A percentile compares a stretch with the other conserved stretches of the same genome.
phyloP scores from a whole-genome alignment of 2,888 invertebrate species.

The Phaonia tiefii region DNA sequence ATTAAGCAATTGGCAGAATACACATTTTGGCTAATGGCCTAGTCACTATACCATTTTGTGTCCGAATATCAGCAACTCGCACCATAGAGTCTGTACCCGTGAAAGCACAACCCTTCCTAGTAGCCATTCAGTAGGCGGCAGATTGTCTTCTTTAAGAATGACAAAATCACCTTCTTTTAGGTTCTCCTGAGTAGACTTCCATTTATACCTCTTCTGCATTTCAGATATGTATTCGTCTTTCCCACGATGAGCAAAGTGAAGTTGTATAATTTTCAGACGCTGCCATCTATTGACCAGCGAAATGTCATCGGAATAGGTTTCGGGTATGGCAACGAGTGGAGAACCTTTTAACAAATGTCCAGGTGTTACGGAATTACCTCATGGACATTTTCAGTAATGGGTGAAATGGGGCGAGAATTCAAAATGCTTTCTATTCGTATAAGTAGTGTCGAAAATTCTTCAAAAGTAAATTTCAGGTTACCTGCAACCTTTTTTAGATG shows the following conservation, averaged over 20 bases:
- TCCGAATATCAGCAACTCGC: no score
- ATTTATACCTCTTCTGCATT: background rate
- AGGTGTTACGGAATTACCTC: no score
- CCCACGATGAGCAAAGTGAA: conserved; percentile 20
- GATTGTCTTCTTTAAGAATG: background rate
- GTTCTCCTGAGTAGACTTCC: conserved; percentile 17
- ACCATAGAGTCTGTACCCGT: no score
- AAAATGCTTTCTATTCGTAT: conserved; percentile 14
- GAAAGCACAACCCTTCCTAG: background rate
- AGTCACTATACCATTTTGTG: background rate
- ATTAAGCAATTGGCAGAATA: conserved; percentile 2
- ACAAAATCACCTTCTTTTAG: conserved; percentile 18
- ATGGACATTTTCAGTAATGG: no score
- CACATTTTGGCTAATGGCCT: background rate
- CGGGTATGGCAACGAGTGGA: no score
- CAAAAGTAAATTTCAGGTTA: conserved; percentile 16
- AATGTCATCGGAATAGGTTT: background rate
- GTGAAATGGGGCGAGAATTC: no score
- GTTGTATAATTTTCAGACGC: conserved; percentile 31
- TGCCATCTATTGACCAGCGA: conserved; percentile 33
- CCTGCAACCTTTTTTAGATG: conserved; percentile 15
- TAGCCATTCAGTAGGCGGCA: conserved; percentile 15
- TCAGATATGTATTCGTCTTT: conserved; percentile 36
- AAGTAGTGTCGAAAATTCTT: conserved; percentile 20
- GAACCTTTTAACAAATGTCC: no score